A percentile compares a stretch with the other conserved stretches of the same genome.
Conservation (phyloP, 1,140 invertebrate genomes). For the Pogonus chalceus region DNA sequence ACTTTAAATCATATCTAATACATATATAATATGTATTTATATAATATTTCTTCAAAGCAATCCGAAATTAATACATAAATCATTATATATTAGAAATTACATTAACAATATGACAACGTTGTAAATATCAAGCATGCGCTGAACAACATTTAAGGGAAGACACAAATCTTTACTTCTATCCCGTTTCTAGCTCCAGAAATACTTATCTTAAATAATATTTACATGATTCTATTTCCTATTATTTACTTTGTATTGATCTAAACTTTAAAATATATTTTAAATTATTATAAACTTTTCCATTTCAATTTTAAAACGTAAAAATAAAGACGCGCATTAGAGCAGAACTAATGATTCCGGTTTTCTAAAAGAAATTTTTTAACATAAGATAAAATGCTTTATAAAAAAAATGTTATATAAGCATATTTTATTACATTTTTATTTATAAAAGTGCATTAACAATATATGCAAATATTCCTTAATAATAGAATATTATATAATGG, state of each 20-base stretch:
- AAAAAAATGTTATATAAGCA: too few relatives aligned
- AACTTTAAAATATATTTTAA: not conserved
- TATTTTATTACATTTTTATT: too few relatives aligned
- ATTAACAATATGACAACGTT: not conserved
- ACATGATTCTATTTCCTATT: not conserved
- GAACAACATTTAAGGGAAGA: not conserved
- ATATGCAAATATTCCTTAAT: too few relatives aligned
- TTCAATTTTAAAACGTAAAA: not conserved
- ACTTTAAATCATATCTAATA: too few relatives aligned
- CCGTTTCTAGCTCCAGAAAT: not conserved
- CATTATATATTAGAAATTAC: not conserved
- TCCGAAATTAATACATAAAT: too few relatives aligned
- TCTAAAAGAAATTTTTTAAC: not conserved
- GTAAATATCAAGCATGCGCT: not conserved
- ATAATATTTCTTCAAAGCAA: not conserved
- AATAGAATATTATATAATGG: too few relatives aligned
- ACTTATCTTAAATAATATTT: not conserved
- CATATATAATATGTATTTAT: not conserved
- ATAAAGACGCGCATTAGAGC: not conserved
- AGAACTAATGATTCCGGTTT: conserved; percentile 1
- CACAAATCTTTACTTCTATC: not conserved
- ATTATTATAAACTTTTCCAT: not conserved
- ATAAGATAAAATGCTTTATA: too few relatives aligned
- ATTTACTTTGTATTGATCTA: not conserved
- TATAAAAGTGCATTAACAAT: too few relatives aligned